phyloP scores from a whole-genome alignment of 2,797 vertebrate genomes.

The Lagocephalus sceleratus region DNA sequence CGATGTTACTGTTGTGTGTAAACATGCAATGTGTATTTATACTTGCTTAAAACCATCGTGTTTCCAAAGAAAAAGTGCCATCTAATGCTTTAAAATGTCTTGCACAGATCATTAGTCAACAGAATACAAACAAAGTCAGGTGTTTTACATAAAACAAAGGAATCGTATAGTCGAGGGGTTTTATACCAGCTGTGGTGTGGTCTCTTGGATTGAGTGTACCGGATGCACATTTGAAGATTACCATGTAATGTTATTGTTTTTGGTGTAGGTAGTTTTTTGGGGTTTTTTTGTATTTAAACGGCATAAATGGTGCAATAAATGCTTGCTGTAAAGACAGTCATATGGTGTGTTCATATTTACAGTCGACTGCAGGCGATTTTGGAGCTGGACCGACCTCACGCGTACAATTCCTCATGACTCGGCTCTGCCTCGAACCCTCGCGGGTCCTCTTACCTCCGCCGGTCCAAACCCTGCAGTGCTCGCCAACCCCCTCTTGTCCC shows the following conservation, averaged over 20 bases:
- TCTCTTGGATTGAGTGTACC: constrained; percentile 19
- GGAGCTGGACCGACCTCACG: too few species aligned
- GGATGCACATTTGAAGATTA: constrained; percentile 29
- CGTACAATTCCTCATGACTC: constrained; percentile 26
- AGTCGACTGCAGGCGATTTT: too few species aligned
- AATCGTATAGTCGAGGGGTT: constrained; percentile 15
- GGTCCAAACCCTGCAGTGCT: constrained; percentile 44
- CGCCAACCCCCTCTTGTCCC: constrained; percentile 41
- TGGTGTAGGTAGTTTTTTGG: constrained; percentile 14
- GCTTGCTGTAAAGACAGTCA: constrained; percentile 8
- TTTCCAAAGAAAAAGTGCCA: constrained; percentile 46
- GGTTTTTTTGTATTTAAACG: constrained; percentile 49
- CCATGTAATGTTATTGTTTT: constrained; percentile 20
- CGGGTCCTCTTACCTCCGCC: constrained; percentile 40
- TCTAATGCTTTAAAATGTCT: constrained; percentile 40
- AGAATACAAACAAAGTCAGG: constrained; percentile 8
- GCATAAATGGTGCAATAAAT: constrained; percentile 74
- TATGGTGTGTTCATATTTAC: background rate
- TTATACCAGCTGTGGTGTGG: constrained; percentile 10
- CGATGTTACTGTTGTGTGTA: background rate
- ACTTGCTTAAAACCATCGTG: background rate
- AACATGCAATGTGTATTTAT: background rate
- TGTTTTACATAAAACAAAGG: constrained; percentile 7
- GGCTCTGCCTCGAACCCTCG: constrained; percentile 28
- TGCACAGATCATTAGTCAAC: background rate